Evolutionary conservation across 2,113 vertebrate genomes (phyloP).

Genomic region (Eonycteris spelaea): DNA sequence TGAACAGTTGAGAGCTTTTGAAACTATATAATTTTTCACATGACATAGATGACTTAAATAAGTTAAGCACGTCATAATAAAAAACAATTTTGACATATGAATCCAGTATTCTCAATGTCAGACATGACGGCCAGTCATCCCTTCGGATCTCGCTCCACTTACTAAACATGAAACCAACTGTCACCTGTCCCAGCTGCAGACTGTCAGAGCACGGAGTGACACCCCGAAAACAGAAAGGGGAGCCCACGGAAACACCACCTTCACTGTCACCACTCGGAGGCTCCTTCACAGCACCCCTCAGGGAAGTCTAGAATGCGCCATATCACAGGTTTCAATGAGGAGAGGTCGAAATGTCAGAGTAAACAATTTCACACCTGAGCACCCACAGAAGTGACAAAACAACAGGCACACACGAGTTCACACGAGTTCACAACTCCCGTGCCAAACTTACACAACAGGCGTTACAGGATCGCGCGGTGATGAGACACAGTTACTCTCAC

Average conservation of each 20-base stretch:
- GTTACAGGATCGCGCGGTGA: background rate
- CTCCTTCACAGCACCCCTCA: background rate
- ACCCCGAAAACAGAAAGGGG: background rate
- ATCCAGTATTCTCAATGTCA: background rate
- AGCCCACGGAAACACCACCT: background rate
- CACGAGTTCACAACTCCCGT: too few relatives aligned
- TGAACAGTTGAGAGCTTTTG: background rate
- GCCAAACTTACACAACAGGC: background rate
- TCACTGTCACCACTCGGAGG: background rate
- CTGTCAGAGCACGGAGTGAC: background rate
- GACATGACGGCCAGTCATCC: background rate
- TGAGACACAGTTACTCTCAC: background rate
- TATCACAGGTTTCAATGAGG: background rate
- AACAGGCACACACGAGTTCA: background rate
- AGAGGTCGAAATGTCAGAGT: background rate
- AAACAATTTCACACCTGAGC: background rate
- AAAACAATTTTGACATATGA: background rate
- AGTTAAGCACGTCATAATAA: background rate
- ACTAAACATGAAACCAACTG: background rate
- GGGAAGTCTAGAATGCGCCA: background rate
- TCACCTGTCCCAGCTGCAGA: background rate
- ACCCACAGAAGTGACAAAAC: background rate
- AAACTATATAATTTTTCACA: slow-evolving; percentile 1
- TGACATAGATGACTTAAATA: background rate
- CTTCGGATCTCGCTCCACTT: background rate